These are phyloP conservation scores for Chaenodraco wilsoni DNA, from an alignment of 2,797 vertebrate genomes.

Conservation along the genomic window DNA sequence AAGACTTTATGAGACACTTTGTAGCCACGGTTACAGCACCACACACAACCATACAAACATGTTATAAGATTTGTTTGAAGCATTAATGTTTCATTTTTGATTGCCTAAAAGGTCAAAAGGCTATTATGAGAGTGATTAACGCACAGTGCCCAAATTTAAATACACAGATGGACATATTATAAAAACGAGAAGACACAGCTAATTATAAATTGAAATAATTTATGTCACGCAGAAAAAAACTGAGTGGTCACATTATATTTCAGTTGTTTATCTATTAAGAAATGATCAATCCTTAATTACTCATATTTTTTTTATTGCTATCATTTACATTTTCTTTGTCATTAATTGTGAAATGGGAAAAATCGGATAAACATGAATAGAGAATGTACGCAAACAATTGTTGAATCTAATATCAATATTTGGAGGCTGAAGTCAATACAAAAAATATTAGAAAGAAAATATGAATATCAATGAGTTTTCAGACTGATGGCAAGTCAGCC, in stretches of 20 bases:
- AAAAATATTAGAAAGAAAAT: background rate
- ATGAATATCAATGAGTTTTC: constrained; percentile 4
- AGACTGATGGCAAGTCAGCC: constrained; percentile 24
- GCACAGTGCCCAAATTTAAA: too few relatives aligned
- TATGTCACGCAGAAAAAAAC: background rate
- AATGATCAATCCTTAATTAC: background rate
- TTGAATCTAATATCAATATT: background rate
- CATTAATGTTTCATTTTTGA: background rate
- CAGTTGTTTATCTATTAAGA: background rate
- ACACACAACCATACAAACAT: too few relatives aligned
- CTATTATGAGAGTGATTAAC: background rate
- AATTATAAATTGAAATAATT: background rate
- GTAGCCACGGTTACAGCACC: too few relatives aligned
- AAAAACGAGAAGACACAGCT: background rate
- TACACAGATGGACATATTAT: background rate
- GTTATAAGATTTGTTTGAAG: background rate
- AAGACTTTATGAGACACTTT: background rate
- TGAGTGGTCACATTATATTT: background rate
- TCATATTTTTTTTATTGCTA: too few relatives aligned
- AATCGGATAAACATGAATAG: too few relatives aligned
- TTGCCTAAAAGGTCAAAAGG: background rate
- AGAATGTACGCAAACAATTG: background rate
- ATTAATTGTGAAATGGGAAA: background rate
- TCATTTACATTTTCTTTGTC: background rate
- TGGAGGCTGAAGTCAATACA: background rate